Evolutionary conservation across 2,888 invertebrate genomes (phyloP).

Genomic region (Hipparchia sbordonii): DNA sequence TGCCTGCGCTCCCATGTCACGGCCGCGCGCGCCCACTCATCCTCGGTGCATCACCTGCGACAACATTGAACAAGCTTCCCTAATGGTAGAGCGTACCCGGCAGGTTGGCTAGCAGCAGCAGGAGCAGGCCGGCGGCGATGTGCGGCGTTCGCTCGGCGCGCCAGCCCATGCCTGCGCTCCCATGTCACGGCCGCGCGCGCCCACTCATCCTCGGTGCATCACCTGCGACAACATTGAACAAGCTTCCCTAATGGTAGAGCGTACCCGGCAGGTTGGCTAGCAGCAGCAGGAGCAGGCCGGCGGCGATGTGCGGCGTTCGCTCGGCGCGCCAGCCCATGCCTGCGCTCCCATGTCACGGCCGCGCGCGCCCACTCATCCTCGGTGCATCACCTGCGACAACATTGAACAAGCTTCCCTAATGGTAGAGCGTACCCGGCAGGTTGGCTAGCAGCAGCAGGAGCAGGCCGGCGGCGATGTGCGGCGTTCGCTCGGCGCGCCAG

Average conservation of each 20-base stretch:
- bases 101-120: conserved; percentile 79
- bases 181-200: conserved; percentile 80
- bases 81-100: conserved; percentile 57
- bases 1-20: conserved; percentile 94
- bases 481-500: conserved; percentile 93
- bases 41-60: too few species aligned
- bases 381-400: conserved; percentile 80
- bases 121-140: conserved; percentile 84
- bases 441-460: conserved; percentile 68
- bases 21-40: conserved; percentile 36
- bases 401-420: conserved; percentile 32
- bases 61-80: too few species aligned
- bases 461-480: conserved; percentile 85
- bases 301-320: conserved; percentile 87
- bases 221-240: too few species aligned
- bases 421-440: too few species aligned
- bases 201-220: too few species aligned
- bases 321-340: conserved; percentile 96
- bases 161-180: conserved; percentile 96
- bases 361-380: conserved; percentile 90
- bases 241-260: background rate
- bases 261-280: conserved; percentile 78
- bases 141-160: conserved; percentile 91
- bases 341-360: conserved; percentile 91
- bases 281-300: conserved; percentile 83